These are phyloP conservation scores for Ophion ellenae DNA, from an alignment of 2,888 invertebrate genomes.

Conservation along the genomic window DNA sequence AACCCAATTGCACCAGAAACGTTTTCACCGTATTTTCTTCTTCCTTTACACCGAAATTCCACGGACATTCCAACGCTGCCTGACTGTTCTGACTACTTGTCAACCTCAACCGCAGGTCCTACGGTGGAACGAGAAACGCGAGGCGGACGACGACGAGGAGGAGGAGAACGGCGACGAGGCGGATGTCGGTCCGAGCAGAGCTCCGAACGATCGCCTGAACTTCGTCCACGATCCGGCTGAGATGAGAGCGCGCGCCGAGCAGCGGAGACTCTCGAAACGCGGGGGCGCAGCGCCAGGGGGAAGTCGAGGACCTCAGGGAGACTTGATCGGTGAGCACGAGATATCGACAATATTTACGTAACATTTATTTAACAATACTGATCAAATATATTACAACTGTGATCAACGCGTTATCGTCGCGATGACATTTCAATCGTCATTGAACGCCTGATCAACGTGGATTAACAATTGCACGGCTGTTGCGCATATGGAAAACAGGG, in stretches of 20 bases:
- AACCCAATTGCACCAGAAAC: too few relatives aligned
- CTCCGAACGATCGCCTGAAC: conserved; percentile 81
- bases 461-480: too few relatives aligned
- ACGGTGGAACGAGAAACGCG: conserved; percentile 78
- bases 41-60: background rate
- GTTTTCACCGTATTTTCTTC: too few relatives aligned
- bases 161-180: conserved; percentile 82
- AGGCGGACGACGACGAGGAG: conserved; percentile 80
- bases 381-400: background rate
- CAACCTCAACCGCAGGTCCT: conserved; percentile 78
- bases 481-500: too few relatives aligned
- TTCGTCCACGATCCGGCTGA: conserved; percentile 92
- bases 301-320: conserved; percentile 63
- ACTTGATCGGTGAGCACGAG: conserved; percentile 72
- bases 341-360: background rate
- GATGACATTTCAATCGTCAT: too few relatives aligned
- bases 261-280: conserved; percentile 77
- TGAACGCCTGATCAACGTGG: too few relatives aligned
- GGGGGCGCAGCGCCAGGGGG: conserved; percentile 67
- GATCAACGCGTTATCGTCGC: too few relatives aligned
- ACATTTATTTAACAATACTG: background rate
- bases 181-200: conserved; percentile 48
- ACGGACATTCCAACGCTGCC: background rate
- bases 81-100: background rate
- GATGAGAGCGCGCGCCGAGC: conserved; percentile 88